These are phyloP conservation scores for Grus americana DNA, from an alignment of 2,113 vertebrate species.

Conservation along the genomic window DNA sequence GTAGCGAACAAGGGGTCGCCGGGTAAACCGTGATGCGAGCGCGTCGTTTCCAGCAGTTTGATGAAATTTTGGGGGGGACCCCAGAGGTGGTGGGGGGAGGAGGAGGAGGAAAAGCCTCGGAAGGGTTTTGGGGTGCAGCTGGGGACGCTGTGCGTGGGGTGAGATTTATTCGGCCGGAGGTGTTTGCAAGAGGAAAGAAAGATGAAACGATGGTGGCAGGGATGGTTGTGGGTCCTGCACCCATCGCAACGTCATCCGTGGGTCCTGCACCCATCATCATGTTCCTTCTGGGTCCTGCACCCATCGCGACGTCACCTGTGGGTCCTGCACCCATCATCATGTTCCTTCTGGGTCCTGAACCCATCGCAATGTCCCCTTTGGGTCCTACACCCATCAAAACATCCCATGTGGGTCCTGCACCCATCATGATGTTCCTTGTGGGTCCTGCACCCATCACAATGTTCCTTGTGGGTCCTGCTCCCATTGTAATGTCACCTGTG, in stretches of 20 bases:
- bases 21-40: no score
- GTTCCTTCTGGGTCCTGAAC: no score
- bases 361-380: no score
- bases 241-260: fast-evolving
- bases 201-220: fast-evolving
- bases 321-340: background rate
- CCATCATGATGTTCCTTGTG: no score
- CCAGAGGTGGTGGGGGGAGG: no score
- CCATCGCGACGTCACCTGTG: fast-evolving
- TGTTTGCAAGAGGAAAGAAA: background rate
- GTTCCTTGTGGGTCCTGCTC: fast-evolving
- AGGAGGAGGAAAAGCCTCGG: no score
- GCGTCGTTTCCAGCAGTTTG: no score
- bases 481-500: fast-evolving
- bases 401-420: no score
- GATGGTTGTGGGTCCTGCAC: background rate
- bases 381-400: no score
- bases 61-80: no score
- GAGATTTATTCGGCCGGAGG: fast-evolving
- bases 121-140: background rate
- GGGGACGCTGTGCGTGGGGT: background rate
- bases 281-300: background rate
- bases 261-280: background rate
- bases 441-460: no score
- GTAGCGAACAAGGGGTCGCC: no score